Base-by-base conservation (phyloP, 1,140 invertebrate genomes). In the Berghia stephanieae region DNA sequence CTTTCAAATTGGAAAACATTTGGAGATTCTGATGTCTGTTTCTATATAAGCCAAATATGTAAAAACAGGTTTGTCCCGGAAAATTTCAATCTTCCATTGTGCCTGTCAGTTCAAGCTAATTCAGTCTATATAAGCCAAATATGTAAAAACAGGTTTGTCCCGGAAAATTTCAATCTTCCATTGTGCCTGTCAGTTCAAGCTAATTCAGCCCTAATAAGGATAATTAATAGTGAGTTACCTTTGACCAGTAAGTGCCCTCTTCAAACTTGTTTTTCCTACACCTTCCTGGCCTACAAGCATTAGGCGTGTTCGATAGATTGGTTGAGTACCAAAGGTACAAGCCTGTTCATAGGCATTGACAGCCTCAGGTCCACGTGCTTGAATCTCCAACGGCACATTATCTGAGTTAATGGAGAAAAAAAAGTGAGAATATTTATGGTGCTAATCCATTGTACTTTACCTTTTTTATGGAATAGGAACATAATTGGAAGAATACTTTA, bases 361-460 rank as follows among this genome's bases (percentile, higher is more conserved):
- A 6, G 89, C 90, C 55, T 89, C 86, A 13, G 85, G 85, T 5
- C 90, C 90, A 52, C 88, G 82, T 2, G 88, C 88, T 34, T 86
- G 75, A 36, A 90, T 90, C 77, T 90, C 90, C 70, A 86, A 84
- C 0, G 89, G 89, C 36, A 87, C 84, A 60, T 88, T 86, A 81
- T 88, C 89, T 90, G 79, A 8, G 73, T 83, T 16, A 31, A 46
- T 21, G n/a, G 46, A 49, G 72, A 73, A 77, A 52, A 36, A 77
- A 67, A 24, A 44, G 49, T 68, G 27, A 10, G 27, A 52, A 31
- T 36, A 31, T n/a, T 42, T 75, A 5, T 27, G 4, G n/a, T 42
- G 8, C 1, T 69, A 40, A 69, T 42, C 31, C 2, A 38, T 0
- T 31, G 8, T 46, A 46, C 31, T 36, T 16, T 36, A 4, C 24